Evolutionary conservation across 2,113 vertebrate species (phyloP).

Genomic region (Clinocottus analis): DNA sequence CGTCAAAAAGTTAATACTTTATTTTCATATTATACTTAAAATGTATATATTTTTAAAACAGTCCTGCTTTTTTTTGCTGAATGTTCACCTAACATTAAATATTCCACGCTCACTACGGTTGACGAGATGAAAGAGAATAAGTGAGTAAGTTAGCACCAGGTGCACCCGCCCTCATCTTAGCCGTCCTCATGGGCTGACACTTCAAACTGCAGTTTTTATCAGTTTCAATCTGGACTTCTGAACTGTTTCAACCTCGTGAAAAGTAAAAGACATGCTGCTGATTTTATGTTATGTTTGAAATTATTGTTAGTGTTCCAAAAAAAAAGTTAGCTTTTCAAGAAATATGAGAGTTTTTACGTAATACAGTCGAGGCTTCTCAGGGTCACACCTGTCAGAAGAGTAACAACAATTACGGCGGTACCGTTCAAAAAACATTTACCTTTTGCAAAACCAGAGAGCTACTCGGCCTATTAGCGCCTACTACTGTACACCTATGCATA

Average conservation of each 20-base stretch:
- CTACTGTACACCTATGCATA: slow-evolving; percentile 1
- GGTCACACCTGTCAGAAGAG: not conserved
- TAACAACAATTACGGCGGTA: too few species aligned
- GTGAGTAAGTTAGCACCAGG: slow-evolving; percentile 50
- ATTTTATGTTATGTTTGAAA: slow-evolving; percentile 3
- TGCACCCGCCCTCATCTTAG: slow-evolving; percentile 55
- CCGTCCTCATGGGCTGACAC: slow-evolving; percentile 63
- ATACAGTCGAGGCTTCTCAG: not conserved
- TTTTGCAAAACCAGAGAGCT: slow-evolving; percentile 31
- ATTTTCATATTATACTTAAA: slow-evolving; percentile 15
- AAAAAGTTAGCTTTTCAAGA: not conserved
- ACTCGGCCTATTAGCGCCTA: slow-evolving; percentile 19
- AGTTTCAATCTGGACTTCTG: slow-evolving; percentile 52
- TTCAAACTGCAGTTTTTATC: slow-evolving; percentile 74
- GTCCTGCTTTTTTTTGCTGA: slow-evolving; percentile 19
- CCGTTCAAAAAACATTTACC: too few species aligned
- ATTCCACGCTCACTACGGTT: slow-evolving; percentile 29
- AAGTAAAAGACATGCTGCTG: not conserved
- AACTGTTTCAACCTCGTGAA: slow-evolving; percentile 36
- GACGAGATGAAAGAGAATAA: slow-evolving; percentile 75
- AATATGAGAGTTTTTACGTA: not conserved
- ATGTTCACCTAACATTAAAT: slow-evolving; percentile 19
- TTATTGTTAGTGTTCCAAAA: slow-evolving; percentile 17
- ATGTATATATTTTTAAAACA: not conserved
- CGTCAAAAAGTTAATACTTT: slow-evolving; percentile 23